Percentiles rank a stretch among this genome's conserved stretches.
Conservation (phyloP, 2,113 vertebrate species). For the Phoenicopterus ruber region DNA sequence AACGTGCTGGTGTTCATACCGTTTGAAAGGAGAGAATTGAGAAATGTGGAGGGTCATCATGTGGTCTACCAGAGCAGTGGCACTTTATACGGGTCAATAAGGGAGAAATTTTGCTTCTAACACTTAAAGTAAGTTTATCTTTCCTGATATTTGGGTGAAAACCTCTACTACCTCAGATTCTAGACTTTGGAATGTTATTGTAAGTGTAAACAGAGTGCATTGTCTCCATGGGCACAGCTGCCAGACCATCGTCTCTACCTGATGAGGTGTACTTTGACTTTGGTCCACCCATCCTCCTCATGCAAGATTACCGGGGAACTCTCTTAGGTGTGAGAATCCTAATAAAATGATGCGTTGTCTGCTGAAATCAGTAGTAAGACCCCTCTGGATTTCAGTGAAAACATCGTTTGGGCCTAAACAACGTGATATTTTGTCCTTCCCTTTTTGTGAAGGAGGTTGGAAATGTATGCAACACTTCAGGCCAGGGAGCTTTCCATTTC, state of each 20-base stretch:
- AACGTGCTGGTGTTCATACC: background rate
- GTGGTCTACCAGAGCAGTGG: background rate
- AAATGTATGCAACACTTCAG: background rate
- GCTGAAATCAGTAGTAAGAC: background rate
- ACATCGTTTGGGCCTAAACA: background rate
- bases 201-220: background rate
- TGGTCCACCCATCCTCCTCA: background rate
- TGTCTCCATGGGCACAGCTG: background rate
- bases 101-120: background rate
- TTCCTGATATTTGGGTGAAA: background rate
- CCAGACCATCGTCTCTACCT: background rate
- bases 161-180: background rate
- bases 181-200: background rate
- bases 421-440: background rate
- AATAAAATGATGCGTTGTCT: background rate
- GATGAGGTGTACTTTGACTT: background rate
- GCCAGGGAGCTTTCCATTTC: background rate
- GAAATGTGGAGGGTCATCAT: background rate
- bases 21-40: background rate
- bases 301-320: background rate
- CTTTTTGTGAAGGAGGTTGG: background rate
- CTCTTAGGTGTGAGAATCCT: background rate
- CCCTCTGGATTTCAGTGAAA: background rate
- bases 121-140: background rate
- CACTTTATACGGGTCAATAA: background rate